These are phyloP conservation scores for Noturus placidus DNA, from an alignment of 2,113 vertebrate genomes.

Conservation along the genomic window DNA sequence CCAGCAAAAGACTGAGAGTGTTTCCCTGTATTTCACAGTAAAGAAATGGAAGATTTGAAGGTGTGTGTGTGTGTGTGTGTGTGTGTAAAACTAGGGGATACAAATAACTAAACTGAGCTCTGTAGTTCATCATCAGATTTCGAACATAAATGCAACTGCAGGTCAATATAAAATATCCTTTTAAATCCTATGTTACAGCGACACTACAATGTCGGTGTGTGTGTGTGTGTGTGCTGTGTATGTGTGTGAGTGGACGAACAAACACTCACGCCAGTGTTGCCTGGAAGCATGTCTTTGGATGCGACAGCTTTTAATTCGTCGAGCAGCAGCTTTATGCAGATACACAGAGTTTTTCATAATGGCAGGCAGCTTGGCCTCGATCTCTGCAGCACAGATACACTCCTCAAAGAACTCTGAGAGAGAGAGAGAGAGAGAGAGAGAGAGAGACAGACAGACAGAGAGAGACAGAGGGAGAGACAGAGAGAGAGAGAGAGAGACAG, in stretches of 20 bases:
- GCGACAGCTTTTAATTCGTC: slow-evolving; percentile 94
- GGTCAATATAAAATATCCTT: neutral
- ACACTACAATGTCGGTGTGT: neutral
- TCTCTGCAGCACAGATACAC: slow-evolving; percentile 91
- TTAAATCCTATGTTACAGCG: neutral
- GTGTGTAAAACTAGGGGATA: neutral
- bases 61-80: neutral
- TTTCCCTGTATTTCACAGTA: slow-evolving; percentile 90
- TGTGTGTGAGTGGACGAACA: neutral
- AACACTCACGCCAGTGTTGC: slow-evolving; percentile 74
- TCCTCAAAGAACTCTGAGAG: slow-evolving; percentile 93
- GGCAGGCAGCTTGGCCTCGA: slow-evolving; percentile 92
- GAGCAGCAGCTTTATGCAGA: slow-evolving; percentile 90
- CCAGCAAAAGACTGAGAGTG: slow-evolving; percentile 89
- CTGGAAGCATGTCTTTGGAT: slow-evolving; percentile 84
- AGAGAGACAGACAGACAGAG: neutral
- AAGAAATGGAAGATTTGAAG: neutral
- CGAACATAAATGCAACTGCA: neutral
- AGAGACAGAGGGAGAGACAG: slow-evolving; percentile 11
- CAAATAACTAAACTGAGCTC: neutral
- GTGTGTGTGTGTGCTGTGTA: slow-evolving; percentile 18
- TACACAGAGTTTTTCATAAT: slow-evolving; percentile 99
- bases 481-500: too few species aligned
- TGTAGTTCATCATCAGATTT: neutral
- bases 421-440: neutral